Evolutionary conservation across 2,888 invertebrate species (phyloP), one percentile per base, ranked within the genome.

Genomic region (Noctua pronuba): DNA sequence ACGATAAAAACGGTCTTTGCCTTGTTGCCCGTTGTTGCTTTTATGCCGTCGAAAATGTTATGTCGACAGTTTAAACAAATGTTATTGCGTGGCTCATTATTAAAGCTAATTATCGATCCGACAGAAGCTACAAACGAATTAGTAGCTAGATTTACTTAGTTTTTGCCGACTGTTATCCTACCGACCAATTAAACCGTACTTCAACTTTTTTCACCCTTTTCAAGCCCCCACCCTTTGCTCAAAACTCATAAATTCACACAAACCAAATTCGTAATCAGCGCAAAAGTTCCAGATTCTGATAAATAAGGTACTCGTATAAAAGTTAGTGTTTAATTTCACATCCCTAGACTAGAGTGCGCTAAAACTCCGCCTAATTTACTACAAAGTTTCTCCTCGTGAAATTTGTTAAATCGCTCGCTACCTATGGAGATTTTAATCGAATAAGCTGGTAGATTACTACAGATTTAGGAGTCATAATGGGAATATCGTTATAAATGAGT

Each of bases 231-330:
- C 24, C 38, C 41, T 35, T 68, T 35, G 16, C 55, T 58, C 18
- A 58, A 52, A 77, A 65, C 71, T 73, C 64, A 68, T 73, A 83
- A 83, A 83, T 73, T 79, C 62, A 65, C 38, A 58, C 60, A 75
- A 77, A 82, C 66, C 72, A 80, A 83, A 75, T 83, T 75, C 72
- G 62, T 83, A 83, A 88, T 86, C 77, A 83, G 83, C 75, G 38
- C 55, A 62, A 79, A 87, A 84, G 72, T 86, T 84, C 8, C 65
- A 79, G 76, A 80, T 86, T 76, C 78, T 78, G 78, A 85, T 87
- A 88, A 85, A 88, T 85, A 88, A 79, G 84, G 80, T 79, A 75
- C 76, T 77, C 76, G 78, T 38, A 80, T 85, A 88, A 86, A 87
- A 87, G 86, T 85, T 83, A 83, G 70, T 69, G 73, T 77, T 81